phyloP scores from a whole-genome alignment of 2,888 invertebrate species.

The Pyrrhosoma nymphula region DNA sequence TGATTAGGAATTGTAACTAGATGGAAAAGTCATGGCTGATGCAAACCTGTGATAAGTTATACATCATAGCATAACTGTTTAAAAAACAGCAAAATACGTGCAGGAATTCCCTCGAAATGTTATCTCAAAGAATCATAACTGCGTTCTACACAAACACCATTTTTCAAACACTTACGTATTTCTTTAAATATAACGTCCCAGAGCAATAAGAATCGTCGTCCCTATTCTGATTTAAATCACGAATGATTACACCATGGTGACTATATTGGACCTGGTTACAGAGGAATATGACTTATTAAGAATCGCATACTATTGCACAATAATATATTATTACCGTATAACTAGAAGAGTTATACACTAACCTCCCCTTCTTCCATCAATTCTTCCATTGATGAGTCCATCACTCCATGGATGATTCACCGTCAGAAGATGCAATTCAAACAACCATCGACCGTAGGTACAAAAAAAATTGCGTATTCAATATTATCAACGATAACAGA shows the following conservation, averaged over 20 bases:
- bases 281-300: not conserved
- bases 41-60: no score
- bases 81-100: no score
- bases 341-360: not conserved
- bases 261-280: conserved; percentile 84
- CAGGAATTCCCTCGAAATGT: no score
- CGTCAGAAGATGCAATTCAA: not conserved
- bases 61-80: no score
- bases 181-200: conserved; percentile 36
- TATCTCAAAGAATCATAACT: no score
- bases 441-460: not conserved
- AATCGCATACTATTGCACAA: conserved; percentile 26
- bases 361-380: conserved; percentile 42
- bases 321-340: not conserved
- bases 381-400: conserved; percentile 40
- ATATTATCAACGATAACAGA: not conserved
- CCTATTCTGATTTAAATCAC: conserved; percentile 83
- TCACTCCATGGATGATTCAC: conserved; percentile 2
- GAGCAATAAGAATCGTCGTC: conserved; percentile 72
- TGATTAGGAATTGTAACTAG: not conserved
- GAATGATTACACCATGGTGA: conserved; percentile 89
- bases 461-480: not conserved
- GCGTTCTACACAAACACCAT: not conserved
- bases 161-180: conserved; percentile 37
- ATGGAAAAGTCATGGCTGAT: not conserved